These are phyloP conservation scores for Drosophila tropicalis DNA, from an alignment of 1,140 invertebrate genomes.

Conservation along the genomic window DNA sequence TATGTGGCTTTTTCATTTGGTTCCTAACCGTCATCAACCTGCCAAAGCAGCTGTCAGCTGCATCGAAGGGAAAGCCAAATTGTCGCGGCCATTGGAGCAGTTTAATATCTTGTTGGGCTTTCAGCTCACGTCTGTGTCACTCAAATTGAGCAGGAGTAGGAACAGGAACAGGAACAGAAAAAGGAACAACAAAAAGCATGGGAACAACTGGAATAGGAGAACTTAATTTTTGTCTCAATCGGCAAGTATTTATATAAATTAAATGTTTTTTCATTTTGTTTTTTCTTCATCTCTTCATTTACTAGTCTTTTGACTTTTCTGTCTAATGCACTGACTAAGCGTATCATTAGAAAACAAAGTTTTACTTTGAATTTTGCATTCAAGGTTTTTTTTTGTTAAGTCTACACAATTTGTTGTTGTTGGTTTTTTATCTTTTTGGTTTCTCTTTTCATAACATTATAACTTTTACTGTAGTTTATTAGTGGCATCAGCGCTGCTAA, in stretches of 20 bases:
- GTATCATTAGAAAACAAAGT: neutral
- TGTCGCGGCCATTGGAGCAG: conserved; percentile 30
- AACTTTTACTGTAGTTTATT: conserved; percentile 38
- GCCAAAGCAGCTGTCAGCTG: conserved; percentile 31
- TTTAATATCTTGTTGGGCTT: conserved; percentile 59
- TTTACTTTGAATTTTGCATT: conserved; percentile 3
- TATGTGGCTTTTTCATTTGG: neutral
- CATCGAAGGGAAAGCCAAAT: conserved; percentile 23
- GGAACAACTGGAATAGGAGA: neutral
- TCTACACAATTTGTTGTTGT: neutral
- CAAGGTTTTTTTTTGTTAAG: neutral
- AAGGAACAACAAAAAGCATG: neutral
- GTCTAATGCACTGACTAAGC: conserved; percentile 1
- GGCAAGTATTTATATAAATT: neutral
- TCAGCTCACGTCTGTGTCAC: conserved; percentile 52
- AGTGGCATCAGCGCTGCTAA: conserved; percentile 53
- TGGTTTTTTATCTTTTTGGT: neutral
- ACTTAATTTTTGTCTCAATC: neutral
- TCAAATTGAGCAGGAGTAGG: conserved; percentile 30
- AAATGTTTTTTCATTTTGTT: no score
- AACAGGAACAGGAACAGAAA: neutral
- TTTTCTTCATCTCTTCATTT: neutral
- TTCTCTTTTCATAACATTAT: conserved; percentile 18
- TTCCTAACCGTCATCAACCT: neutral
- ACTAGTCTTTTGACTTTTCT: neutral